These are phyloP conservation scores for Oedothorax gibbosus DNA, from an alignment of 1,140 invertebrate species.

Conservation along the genomic window DNA sequence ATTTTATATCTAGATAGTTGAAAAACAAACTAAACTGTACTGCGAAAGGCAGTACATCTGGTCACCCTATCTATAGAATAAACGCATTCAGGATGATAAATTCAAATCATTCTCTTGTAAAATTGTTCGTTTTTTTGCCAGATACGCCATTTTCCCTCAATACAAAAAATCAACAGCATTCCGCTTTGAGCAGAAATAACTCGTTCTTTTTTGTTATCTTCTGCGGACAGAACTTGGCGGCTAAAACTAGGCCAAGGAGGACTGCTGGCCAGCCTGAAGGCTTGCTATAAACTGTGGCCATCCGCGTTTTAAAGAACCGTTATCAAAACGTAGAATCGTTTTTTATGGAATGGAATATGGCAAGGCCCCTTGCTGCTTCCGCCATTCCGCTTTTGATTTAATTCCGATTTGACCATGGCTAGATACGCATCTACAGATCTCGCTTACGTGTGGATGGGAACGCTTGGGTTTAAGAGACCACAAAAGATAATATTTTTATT, in stretches of 20 bases:
- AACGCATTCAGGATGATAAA: no score
- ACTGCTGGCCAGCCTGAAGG: slow-evolving; percentile 24
- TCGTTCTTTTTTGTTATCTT: slow-evolving; percentile 9
- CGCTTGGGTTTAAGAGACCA: no score
- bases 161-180: slow-evolving; percentile 17
- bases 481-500: no score
- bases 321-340: neutral
- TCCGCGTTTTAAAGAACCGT: neutral
- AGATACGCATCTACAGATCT: neutral
- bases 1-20: no score
- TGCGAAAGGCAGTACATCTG: no score
- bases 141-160: no score
- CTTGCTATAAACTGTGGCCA: slow-evolving; percentile 8
- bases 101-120: no score
- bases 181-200: slow-evolving; percentile 36
- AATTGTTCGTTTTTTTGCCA: no score
- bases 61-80: no score
- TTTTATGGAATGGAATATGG: no score
- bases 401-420: neutral
- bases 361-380: neutral
- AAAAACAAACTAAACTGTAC: no score
- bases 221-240: slow-evolving; percentile 34
- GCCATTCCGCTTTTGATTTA: neutral
- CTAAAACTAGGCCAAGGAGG: slow-evolving; percentile 50
- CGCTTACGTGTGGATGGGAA: no score